Evolutionary conservation across 1,140 invertebrate species (phyloP).

Genomic region (Calosoma granatense): DNA sequence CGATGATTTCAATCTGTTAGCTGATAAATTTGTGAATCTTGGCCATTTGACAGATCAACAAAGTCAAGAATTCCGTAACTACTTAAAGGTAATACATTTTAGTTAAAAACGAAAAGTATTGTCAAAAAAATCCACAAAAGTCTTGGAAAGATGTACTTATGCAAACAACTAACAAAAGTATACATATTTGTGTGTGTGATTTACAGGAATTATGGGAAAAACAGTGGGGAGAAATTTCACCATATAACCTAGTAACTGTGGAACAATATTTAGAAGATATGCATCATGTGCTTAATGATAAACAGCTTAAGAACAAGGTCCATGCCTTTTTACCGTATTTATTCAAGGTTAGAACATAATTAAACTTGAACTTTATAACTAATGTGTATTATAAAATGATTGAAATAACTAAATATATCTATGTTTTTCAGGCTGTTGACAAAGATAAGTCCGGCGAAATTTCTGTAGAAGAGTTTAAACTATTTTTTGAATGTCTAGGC

Average conservation of each 20-base stretch:
- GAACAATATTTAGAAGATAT: constrained; percentile 72
- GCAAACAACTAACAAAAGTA: too few species aligned
- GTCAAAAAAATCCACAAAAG: too few species aligned
- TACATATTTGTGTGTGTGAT: too few species aligned
- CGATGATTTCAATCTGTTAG: constrained; percentile 65
- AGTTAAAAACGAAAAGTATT: too few species aligned
- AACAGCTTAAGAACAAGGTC: constrained; percentile 56
- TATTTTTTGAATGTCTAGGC: constrained; percentile 71
- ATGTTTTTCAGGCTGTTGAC: constrained; percentile 58
- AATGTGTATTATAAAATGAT: too few species aligned
- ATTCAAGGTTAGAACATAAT: constrained; percentile 51
- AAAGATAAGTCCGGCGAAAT: constrained; percentile 67
- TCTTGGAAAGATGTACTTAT: too few species aligned
- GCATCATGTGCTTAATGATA: constrained; percentile 68
- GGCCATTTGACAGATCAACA: constrained; percentile 57
- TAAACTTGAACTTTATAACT: background rate
- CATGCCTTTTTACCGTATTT: constrained; percentile 67
- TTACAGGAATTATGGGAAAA: constrained; percentile 68
- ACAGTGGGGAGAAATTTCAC: constrained; percentile 70
- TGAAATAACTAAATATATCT: constrained; percentile 11
- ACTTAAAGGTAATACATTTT: constrained; percentile 57
- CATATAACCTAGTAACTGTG: constrained; percentile 67
- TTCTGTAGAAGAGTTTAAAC: constrained; percentile 67
- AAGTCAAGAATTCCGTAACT: constrained; percentile 51
- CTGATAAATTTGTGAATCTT: constrained; percentile 58